These are phyloP conservation scores for Petrocephalus microphthalmus DNA, from an alignment of 2,113 vertebrate species.

Conservation along the genomic window DNA sequence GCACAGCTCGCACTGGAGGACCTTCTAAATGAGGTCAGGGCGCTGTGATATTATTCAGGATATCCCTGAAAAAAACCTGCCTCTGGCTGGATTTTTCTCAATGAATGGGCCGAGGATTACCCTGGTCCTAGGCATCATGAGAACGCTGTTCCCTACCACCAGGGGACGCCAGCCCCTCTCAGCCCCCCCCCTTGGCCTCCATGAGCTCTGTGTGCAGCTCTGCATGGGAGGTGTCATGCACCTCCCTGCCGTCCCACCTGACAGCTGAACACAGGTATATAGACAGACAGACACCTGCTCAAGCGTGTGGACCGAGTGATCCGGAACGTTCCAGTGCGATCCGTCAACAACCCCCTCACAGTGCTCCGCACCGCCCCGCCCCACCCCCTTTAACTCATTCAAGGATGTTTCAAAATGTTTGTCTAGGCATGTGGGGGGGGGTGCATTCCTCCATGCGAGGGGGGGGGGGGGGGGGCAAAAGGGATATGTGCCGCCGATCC, in stretches of 20 bases:
- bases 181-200: background rate
- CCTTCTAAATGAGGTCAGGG: background rate
- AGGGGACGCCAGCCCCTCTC: constrained; percentile 26
- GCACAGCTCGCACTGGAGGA: background rate
- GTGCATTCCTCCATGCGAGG: background rate
- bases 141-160: constrained; percentile 35
- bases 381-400: background rate
- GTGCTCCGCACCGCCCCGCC: background rate
- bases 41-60: background rate
- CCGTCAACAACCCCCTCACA: background rate
- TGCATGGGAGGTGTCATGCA: constrained; percentile 29
- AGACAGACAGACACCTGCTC: constrained; percentile 65
- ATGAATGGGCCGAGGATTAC: constrained; percentile 43
- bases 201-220: background rate
- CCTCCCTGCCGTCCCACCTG: constrained; percentile 64
- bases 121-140: constrained; percentile 17
- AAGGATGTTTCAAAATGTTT: background rate
- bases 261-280: constrained; percentile 80
- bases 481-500: too few species aligned
- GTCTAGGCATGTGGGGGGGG: constrained; percentile 49
- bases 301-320: background rate
- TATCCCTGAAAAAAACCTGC: background rate
- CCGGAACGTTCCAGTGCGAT: background rate
- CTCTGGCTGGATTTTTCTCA: background rate
- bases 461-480: constrained; percentile 28